A percentile compares a stretch with the other conserved stretches of the same genome.
phyloP scores from a whole-genome alignment of 2,797 vertebrate species.

The Hydrocynus forskahlii region DNA sequence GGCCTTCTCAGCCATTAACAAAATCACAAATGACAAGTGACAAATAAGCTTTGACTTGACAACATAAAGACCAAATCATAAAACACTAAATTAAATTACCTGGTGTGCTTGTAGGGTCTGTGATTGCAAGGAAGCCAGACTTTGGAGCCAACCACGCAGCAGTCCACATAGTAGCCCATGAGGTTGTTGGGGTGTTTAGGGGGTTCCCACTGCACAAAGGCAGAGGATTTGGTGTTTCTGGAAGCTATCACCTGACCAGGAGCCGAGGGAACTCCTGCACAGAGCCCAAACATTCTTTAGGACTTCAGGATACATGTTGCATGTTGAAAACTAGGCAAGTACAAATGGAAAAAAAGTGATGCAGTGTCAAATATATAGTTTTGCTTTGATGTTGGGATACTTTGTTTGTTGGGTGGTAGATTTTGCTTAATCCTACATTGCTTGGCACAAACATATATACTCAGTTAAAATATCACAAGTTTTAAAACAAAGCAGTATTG shows the following conservation, averaged over 20 bases:
- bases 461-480: neutral
- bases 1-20: too few relatives aligned
- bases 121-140: conserved; percentile 91
- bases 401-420: neutral
- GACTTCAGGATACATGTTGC: neutral
- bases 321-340: neutral
- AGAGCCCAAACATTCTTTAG: neutral
- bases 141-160: conserved; percentile 83
- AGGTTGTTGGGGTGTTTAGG: conserved; percentile 84
- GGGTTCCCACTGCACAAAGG: conserved; percentile 91
- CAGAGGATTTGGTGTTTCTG: conserved; percentile 92
- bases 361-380: neutral
- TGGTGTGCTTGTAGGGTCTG: conserved; percentile 91
- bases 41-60: neutral
- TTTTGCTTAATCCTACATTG: neutral
- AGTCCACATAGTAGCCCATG: conserved; percentile 94
- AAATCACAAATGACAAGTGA: neutral
- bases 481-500: neutral
- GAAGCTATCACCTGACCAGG: conserved; percentile 86
- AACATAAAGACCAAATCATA: neutral
- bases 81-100: conserved; percentile 66
- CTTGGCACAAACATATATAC: neutral
- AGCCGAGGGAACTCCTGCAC: conserved; percentile 85
- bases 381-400: neutral
- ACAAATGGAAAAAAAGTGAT: neutral